Conservation (phyloP, 2,113 vertebrate species). For the rabbit (Oryctolagus cuniculus) region DNA sequence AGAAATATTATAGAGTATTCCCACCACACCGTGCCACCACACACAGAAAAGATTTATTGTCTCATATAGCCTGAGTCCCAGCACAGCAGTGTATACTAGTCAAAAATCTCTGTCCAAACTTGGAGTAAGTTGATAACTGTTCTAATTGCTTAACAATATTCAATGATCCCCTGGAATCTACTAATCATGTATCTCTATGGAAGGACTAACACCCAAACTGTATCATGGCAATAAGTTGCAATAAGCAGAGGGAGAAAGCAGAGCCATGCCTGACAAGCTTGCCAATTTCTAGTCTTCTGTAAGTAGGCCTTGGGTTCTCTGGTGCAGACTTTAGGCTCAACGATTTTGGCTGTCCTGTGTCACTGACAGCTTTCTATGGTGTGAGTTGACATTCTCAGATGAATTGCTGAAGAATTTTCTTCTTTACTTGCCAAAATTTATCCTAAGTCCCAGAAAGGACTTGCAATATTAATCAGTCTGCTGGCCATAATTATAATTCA, state of each 20-base stretch:
- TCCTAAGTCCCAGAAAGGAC: background rate
- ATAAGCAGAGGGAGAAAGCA: background rate
- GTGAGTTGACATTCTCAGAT: background rate
- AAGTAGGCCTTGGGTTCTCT: background rate
- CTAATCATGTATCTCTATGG: background rate
- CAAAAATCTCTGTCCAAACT: background rate
- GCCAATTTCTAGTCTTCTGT: background rate
- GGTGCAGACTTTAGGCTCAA: background rate
- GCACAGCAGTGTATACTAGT: background rate
- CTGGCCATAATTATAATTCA: background rate
- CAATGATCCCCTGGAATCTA: background rate
- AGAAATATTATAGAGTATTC: background rate
- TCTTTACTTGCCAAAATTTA: background rate
- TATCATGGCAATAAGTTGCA: background rate
- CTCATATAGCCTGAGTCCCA: background rate
- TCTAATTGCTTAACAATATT: background rate
- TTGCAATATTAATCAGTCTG: background rate
- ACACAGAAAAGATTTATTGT: background rate
- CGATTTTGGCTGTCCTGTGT: background rate
- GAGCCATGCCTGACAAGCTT: background rate
- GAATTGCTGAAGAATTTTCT: constrained; percentile 17
- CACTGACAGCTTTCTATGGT: background rate
- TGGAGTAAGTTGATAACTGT: background rate
- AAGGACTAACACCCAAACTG: background rate
- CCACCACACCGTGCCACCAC: background rate